A percentile compares a stretch with the other conserved stretches of the same genome.
These are phyloP conservation scores for Stenodera caucasica DNA, from an alignment of 2,888 invertebrate species.

Conservation along the genomic window DNA sequence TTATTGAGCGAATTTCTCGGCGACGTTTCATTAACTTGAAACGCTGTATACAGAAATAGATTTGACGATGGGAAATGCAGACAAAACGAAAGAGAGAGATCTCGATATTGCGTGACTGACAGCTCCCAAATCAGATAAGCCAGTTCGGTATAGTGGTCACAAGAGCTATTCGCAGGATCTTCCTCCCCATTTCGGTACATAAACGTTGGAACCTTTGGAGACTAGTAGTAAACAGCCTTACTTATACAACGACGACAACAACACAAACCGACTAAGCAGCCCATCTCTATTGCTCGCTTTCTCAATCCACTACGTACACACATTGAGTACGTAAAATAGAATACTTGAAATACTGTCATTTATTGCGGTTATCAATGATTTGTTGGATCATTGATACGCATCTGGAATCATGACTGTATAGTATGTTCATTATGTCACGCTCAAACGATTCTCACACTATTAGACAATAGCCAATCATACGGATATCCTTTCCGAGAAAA, in stretches of 20 bases:
- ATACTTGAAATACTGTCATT: slow-evolving; percentile 2
- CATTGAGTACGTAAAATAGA: background rate
- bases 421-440: background rate
- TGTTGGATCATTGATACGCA: slow-evolving; percentile 3
- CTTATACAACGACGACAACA: slow-evolving; percentile 20
- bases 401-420: background rate
- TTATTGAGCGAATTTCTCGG: slow-evolving; percentile 9
- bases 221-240: slow-evolving; percentile 23
- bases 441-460: background rate
- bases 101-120: slow-evolving; percentile 25
- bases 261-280: background rate
- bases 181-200: slow-evolving; percentile 25
- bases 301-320: too few species aligned
- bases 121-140: slow-evolving; percentile 28
- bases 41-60: slow-evolving; percentile 15
- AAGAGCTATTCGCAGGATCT: slow-evolving; percentile 26
- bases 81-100: background rate
- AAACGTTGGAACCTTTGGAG: slow-evolving; percentile 24
- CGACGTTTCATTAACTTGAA: slow-evolving; percentile 13
- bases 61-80: background rate
- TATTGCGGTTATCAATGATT: slow-evolving; percentile 4
- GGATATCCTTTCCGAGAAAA: background rate
- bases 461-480: background rate
- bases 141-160: slow-evolving; percentile 22
- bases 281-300: background rate